phyloP scores from a whole-genome alignment of 2,113 vertebrate genomes.

The Scomber japonicus region DNA sequence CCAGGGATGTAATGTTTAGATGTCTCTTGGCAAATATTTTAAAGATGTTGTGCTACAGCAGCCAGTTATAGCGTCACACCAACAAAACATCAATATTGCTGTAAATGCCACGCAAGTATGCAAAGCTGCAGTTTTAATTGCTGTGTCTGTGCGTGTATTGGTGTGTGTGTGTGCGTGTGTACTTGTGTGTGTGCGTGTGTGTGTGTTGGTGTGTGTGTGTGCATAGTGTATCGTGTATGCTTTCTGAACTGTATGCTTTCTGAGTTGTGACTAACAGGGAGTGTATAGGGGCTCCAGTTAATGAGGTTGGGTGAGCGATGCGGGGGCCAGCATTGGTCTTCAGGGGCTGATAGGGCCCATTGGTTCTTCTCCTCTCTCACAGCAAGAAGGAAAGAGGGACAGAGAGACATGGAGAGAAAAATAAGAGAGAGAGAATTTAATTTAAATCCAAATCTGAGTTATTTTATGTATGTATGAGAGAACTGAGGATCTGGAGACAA shows the following conservation, averaged over 20 bases:
- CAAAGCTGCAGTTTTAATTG: conserved; percentile 69
- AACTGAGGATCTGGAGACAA: conserved; percentile 11
- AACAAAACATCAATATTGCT: conserved; percentile 6
- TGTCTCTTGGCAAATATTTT: conserved; percentile 12
- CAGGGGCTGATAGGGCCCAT: conserved; percentile 74
- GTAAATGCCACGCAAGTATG: conserved; percentile 56
- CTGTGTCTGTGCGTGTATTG: conserved; percentile 54
- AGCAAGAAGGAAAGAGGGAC: conserved; percentile 35
- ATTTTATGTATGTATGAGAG: conserved; percentile 12
- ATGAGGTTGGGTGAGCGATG: conserved; percentile 72
- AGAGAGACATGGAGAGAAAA: neutral
- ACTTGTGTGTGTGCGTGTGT: conserved; percentile 35
- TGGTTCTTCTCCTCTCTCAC: conserved; percentile 62
- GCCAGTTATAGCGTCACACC: conserved; percentile 9
- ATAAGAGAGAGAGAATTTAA: neutral
- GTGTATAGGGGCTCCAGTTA: conserved; percentile 70
- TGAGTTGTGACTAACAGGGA: conserved; percentile 70
- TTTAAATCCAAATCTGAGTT: conserved; percentile 31
- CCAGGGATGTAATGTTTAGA: neutral
- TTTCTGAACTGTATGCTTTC: conserved; percentile 74
- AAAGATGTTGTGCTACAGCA: conserved; percentile 10
- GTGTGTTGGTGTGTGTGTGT: conserved; percentile 64
- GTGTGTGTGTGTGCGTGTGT: conserved; percentile 75
- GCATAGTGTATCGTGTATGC: conserved; percentile 16
- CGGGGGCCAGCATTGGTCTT: conserved; percentile 65